phyloP scores from a whole-genome alignment of 1,140 invertebrate genomes.

The Eulimnadia texana region DNA sequence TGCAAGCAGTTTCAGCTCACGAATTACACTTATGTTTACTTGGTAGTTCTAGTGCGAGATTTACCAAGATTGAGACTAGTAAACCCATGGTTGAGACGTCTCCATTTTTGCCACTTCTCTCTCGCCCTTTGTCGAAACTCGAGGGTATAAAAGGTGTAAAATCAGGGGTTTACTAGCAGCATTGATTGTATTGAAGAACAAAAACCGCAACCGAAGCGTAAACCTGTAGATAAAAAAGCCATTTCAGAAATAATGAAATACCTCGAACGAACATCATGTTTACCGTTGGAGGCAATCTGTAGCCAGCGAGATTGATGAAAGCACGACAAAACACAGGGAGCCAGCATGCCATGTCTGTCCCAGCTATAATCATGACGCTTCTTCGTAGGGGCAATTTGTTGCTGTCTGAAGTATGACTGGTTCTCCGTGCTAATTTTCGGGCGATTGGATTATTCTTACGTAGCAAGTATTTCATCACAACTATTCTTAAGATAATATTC shows the following conservation, averaged over 20 bases:
- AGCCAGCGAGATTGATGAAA: constrained; percentile 29
- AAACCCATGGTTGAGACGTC: no score
- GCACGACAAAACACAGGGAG: constrained; percentile 38
- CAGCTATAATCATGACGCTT: constrained; percentile 39
- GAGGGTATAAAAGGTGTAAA: constrained; percentile 26
- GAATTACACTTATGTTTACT: no score
- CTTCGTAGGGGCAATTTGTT: constrained; percentile 35
- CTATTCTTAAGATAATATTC: no score
- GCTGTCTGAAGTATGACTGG: constrained; percentile 19
- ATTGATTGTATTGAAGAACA: constrained; percentile 33
- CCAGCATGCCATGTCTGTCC: constrained; percentile 42
- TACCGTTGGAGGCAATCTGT: not conserved
- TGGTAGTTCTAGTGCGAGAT: no score
- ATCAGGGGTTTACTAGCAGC: constrained; percentile 34
- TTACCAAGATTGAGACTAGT: no score
- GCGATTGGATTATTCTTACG: constrained; percentile 39
- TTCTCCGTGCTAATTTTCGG: constrained; percentile 33
- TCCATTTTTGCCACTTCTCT: no score
- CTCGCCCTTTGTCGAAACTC: no score
- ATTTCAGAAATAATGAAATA: not conserved
- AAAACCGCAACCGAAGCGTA: constrained; percentile 35
- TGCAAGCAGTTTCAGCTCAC: no score
- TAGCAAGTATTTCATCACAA: no score
- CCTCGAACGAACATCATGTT: not conserved
- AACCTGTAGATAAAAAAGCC: constrained; percentile 15